phyloP scores from a whole-genome alignment of 2,888 invertebrate species.

The Trissolcus brochymenae region DNA sequence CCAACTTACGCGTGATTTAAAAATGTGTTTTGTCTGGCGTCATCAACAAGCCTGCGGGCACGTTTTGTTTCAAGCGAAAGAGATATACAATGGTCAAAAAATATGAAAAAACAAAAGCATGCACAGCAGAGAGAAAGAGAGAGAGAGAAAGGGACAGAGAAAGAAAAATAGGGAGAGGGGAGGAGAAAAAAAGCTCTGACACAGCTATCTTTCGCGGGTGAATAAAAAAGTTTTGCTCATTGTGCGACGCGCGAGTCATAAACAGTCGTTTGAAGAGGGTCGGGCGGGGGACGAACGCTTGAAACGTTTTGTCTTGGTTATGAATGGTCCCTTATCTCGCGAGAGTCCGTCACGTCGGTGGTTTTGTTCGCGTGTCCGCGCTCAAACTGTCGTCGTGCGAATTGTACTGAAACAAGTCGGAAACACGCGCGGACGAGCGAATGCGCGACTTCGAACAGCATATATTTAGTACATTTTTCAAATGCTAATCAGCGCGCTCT shows the following conservation, averaged over 20 bases:
- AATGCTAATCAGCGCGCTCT: slow-evolving; percentile 40
- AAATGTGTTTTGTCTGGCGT: slow-evolving; percentile 39
- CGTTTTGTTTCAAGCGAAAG: slow-evolving; percentile 33
- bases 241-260: slow-evolving; percentile 62
- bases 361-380: slow-evolving; percentile 62
- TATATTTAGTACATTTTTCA: slow-evolving; percentile 48
- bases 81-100: slow-evolving; percentile 22
- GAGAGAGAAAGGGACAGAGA: no score
- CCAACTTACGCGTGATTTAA: slow-evolving; percentile 22
- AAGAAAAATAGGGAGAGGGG: slow-evolving; percentile 8
- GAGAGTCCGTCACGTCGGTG: slow-evolving; percentile 58
- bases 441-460: slow-evolving; percentile 49
- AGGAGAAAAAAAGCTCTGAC: slow-evolving; percentile 21
- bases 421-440: slow-evolving; percentile 68
- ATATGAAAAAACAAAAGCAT: not conserved
- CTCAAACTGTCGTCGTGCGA: slow-evolving; percentile 68
- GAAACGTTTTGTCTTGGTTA: slow-evolving; percentile 72
- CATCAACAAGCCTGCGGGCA: slow-evolving; percentile 36
- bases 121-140: not conserved
- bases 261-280: slow-evolving; percentile 59
- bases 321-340: slow-evolving; percentile 61
- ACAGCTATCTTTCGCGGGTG: slow-evolving; percentile 56
- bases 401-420: slow-evolving; percentile 74
- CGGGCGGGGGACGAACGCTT: slow-evolving; percentile 52
- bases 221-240: slow-evolving; percentile 70